Evolutionary conservation across 1,140 invertebrate genomes (phyloP), one percentile per base, ranked within the genome.

Genomic region (Zaprionus taronus): DNA sequence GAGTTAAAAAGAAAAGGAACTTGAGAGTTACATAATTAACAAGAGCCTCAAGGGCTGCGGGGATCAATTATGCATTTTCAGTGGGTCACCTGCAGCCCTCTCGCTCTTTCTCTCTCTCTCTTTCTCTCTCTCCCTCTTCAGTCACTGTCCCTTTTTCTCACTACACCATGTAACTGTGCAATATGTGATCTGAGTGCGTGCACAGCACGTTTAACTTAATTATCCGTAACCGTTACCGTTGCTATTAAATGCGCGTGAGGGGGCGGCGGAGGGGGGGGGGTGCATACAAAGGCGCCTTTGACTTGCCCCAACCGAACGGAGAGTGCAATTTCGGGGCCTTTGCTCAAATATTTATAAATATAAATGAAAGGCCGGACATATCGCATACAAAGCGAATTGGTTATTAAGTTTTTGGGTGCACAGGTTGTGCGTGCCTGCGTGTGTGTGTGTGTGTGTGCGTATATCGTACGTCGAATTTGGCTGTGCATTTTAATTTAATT

Each of bases 401-500:
- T 90, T 89, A 89, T 89, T 90, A 89, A 90, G 79, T 78, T 79
- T 84, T 75, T 74, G 58, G 66, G 51, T 49, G 66, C 38, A 58
- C 44, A 47, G 41, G 41, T 67, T 49, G 47, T 51, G 47, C 12
- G 47, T 22, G 47, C 2, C 12, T 49, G 17, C 2, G 17, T 20
- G 7, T 11, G 47, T 14, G 11, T 22, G 20, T 20, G 47, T 22
- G 20, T 22, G 38, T 41, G 38, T 41, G 38, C 14, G 38, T 9
- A 9, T 36, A 36, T 31, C 56, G 44, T 26, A 57, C 51, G 60
- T 70, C 20, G 77, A 80, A 89, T 89, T 84, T 77, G 77, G 85
- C 79, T 89, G 85, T 84, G 85, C 81, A 89, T 90, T 89, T 89
- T 89, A 89, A 89, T 89, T 90, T 80, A 89, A 89, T 89, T 89